A percentile compares a stretch with the other conserved stretches of the same genome.
Conservation (phyloP, 2,888 invertebrate species). For the Chymomyza procnemis region DNA sequence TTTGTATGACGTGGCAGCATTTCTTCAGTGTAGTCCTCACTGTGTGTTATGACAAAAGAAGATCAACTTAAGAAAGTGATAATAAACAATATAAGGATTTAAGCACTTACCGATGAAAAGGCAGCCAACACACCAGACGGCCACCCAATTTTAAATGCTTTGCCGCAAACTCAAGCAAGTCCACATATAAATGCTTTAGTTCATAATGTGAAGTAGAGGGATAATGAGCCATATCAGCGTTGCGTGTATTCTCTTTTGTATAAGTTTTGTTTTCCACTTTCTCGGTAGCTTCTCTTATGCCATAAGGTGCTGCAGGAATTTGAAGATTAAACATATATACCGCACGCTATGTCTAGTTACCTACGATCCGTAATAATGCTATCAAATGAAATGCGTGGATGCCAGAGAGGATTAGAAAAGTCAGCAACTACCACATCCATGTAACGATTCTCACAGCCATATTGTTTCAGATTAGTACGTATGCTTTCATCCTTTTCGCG, state of each 20-base stretch:
- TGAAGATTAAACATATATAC: not conserved
- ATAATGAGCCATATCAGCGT: slow-evolving; percentile 85
- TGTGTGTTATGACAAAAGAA: slow-evolving; percentile 63
- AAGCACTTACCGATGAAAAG: slow-evolving; percentile 88
- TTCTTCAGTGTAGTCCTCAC: slow-evolving; percentile 85
- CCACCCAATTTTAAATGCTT: slow-evolving; percentile 86
- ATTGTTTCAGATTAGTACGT: slow-evolving; percentile 91
- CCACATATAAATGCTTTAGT: slow-evolving; percentile 88
- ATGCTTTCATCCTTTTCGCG: slow-evolving; percentile 92
- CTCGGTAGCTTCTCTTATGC: slow-evolving; percentile 95
- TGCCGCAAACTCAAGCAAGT: slow-evolving; percentile 91
- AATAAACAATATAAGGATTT: no score
- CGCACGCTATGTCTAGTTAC: slow-evolving; percentile 76
- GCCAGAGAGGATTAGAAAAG: slow-evolving; percentile 91
- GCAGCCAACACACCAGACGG: slow-evolving; percentile 96
- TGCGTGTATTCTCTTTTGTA: slow-evolving; percentile 81
- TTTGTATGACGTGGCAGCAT: slow-evolving; percentile 90
- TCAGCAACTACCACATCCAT: slow-evolving; percentile 95
- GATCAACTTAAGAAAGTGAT: not conserved
- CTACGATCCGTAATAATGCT: slow-evolving; percentile 97
- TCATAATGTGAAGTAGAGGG: slow-evolving; percentile 92
- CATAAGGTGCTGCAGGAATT: slow-evolving; percentile 91
- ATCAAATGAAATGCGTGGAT: slow-evolving; percentile 86
- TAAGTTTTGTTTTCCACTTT: slow-evolving; percentile 80
- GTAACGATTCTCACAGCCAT: slow-evolving; percentile 86